Conservation (phyloP, 2,888 invertebrate genomes). For the Zootermopsis nevadensis region DNA sequence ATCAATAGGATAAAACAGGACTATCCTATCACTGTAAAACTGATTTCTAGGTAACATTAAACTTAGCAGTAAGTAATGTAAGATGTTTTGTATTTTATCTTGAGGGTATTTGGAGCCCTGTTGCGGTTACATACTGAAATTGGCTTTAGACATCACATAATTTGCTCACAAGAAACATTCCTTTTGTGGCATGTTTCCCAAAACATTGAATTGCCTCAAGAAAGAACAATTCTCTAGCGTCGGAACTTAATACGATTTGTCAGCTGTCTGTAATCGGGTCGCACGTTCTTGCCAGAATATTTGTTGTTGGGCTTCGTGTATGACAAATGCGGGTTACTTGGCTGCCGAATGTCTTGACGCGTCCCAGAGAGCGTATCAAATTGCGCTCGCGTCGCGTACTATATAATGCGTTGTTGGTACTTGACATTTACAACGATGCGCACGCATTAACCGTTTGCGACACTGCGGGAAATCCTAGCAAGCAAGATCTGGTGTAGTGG, state of each 20-base stretch:
- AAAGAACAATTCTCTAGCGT: not conserved
- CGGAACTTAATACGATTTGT: slow-evolving; percentile 3
- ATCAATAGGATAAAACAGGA: too few relatives aligned
- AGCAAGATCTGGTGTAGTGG: not conserved
- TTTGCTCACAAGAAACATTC: not conserved
- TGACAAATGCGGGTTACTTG: not conserved
- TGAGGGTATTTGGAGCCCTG: too few relatives aligned
- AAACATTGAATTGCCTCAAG: not conserved
- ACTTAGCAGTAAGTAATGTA: too few relatives aligned
- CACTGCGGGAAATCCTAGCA: not conserved
- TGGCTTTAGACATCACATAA: not conserved
- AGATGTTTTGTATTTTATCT: too few relatives aligned
- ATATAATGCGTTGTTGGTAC: not conserved
- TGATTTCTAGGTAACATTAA: too few relatives aligned
- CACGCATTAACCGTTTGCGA: not conserved
- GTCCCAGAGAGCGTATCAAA: slow-evolving; percentile 24
- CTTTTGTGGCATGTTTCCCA: not conserved
- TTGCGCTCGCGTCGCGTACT: slow-evolving; percentile 17
- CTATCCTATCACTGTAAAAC: too few relatives aligned
- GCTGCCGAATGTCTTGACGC: not conserved
- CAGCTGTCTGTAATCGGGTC: not conserved
- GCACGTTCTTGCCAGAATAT: not conserved
- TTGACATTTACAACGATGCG: slow-evolving; percentile 15
- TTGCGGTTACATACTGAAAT: too few relatives aligned
- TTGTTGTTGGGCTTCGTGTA: not conserved